phyloP scores from a whole-genome alignment of 2,113 vertebrate genomes.

The Pseudopodoces humilis region DNA sequence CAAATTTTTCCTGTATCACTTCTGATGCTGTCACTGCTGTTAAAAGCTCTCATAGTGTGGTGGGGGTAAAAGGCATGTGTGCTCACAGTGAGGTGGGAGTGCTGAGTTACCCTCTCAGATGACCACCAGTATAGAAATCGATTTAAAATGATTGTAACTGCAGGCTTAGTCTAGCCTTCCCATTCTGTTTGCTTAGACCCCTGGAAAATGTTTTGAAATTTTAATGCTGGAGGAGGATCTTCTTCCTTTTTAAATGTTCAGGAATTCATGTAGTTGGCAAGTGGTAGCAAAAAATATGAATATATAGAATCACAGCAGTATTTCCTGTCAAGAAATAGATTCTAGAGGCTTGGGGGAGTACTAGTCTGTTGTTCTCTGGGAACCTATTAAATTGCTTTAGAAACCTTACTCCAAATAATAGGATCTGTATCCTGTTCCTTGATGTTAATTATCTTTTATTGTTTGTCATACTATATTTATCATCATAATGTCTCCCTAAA shows the following conservation, averaged over 20 bases:
- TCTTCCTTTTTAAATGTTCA: neutral
- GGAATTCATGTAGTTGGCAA: neutral
- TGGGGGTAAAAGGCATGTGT: neutral
- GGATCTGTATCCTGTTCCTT: neutral
- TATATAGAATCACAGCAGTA: neutral
- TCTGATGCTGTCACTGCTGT: neutral
- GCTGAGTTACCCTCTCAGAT: neutral
- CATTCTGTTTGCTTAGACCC: neutral
- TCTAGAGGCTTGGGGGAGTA: neutral
- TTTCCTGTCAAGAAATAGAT: conserved; percentile 5
- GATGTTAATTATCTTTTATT: neutral
- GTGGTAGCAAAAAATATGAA: neutral
- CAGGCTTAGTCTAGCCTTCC: neutral
- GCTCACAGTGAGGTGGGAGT: neutral
- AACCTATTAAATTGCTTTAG: neutral
- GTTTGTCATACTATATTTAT: neutral
- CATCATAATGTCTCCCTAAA: neutral
- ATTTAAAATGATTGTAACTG: neutral
- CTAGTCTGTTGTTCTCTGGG: neutral
- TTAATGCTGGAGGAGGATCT: neutral
- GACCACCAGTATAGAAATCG: neutral
- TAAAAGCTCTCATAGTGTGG: fast-evolving
- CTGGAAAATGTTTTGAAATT: neutral
- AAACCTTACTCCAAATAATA: neutral
- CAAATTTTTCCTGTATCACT: neutral